Conservation (phyloP, 2,888 invertebrate species). For the Clivina fossor region DNA sequence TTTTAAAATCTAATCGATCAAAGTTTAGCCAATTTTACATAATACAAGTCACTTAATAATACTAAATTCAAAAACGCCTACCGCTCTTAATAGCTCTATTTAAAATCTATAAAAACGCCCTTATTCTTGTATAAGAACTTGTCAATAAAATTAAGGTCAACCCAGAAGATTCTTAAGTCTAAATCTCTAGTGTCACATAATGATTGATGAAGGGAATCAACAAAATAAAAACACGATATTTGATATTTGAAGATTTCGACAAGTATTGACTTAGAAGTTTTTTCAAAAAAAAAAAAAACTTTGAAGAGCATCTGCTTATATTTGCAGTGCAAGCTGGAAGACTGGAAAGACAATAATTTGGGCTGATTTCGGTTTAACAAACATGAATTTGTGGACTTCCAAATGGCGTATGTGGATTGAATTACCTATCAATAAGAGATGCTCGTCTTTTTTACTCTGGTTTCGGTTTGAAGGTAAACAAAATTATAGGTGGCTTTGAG, state of each 20-base stretch:
- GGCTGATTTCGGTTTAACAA: constrained; percentile 3
- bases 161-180: too few relatives aligned
- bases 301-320: not conserved
- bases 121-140: too few relatives aligned
- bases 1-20: not conserved
- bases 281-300: not conserved
- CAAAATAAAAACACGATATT: not conserved
- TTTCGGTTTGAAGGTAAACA: too few relatives aligned
- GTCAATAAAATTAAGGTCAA: too few relatives aligned
- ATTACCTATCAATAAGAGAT: constrained; percentile 1
- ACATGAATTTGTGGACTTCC: constrained; percentile 9
- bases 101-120: too few relatives aligned
- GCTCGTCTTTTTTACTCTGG: not conserved
- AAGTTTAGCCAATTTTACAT: not conserved
- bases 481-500: not conserved
- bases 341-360: not conserved
- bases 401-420: constrained; percentile 17
- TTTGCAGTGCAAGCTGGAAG: not conserved
- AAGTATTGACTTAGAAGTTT: constrained; percentile 3
- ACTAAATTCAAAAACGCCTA: constrained; percentile 5
- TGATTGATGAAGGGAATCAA: constrained; percentile 1
- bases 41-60: not conserved
- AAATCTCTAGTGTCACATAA: not conserved
- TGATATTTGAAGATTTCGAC: not conserved
- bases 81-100: too few relatives aligned